These are phyloP conservation scores for Pseudochirops cupreus DNA, from an alignment of 2,797 vertebrate genomes.

Conservation along the genomic window DNA sequence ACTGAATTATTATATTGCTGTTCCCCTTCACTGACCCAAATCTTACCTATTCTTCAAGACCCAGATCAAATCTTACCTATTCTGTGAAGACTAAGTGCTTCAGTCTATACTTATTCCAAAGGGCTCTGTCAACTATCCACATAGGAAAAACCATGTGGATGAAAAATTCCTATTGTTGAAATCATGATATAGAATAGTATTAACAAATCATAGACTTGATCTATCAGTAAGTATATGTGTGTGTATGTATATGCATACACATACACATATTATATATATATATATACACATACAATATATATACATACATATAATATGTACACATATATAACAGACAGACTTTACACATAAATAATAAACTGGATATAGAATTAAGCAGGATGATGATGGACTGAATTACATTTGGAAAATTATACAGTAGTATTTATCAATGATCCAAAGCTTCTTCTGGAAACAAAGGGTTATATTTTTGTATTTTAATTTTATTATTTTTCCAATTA, in stretches of 20 bases:
- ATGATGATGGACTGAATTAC: not conserved
- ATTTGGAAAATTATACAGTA: not conserved
- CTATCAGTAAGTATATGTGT: not conserved
- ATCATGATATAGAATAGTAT: not conserved
- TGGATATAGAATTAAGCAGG: not conserved
- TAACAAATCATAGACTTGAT: not conserved
- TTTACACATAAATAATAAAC: not conserved
- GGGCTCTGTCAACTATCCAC: not conserved
- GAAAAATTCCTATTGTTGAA: not conserved
- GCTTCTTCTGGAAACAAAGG: not conserved
- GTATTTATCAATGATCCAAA: not conserved
- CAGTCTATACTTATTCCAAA: not conserved
- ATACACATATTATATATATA: not conserved
- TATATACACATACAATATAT: not conserved
- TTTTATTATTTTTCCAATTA: not conserved
- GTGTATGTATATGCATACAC: not conserved
- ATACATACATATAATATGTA: not conserved
- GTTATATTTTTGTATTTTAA: not conserved
- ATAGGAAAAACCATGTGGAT: not conserved
- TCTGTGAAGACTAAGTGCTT: not conserved
- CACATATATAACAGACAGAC: not conserved
- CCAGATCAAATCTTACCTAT: not conserved
- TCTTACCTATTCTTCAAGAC: not conserved
- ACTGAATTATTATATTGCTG: not conserved
- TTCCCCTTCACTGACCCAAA: not conserved